phyloP scores from a whole-genome alignment of 2,888 invertebrate genomes.

The Bimastos eiseni region DNA sequence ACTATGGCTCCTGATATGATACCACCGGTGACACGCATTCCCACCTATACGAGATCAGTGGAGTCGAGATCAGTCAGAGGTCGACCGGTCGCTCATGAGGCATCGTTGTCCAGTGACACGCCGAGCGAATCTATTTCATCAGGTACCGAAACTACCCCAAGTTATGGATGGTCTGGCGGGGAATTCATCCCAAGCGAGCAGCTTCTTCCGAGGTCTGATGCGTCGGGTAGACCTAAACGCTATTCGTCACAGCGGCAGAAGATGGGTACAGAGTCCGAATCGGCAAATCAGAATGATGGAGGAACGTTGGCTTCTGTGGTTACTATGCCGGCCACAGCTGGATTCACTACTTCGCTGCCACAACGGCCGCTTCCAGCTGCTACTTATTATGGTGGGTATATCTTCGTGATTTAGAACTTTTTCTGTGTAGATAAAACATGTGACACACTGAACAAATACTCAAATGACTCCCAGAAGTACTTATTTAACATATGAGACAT shows the following conservation, averaged over 20 bases:
- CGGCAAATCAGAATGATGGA: slow-evolving; percentile 8
- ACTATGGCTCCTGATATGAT: slow-evolving; percentile 29
- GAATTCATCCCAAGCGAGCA: slow-evolving; percentile 24
- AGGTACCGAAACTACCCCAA: neutral
- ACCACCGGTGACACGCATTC: slow-evolving; percentile 31
- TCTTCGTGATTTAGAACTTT: neutral
- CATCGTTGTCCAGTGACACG: neutral
- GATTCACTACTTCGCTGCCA: neutral
- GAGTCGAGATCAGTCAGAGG: neutral
- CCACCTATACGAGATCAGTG: neutral
- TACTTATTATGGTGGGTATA: neutral
- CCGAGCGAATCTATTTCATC: neutral
- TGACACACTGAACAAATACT: no score
- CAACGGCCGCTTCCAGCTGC: neutral
- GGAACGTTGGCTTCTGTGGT: neutral
- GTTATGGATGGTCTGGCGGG: neutral
- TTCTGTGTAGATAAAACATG: neutral
- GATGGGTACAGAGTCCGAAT: slow-evolving; percentile 53
- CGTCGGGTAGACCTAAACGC: slow-evolving; percentile 67
- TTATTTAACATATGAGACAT: no score
- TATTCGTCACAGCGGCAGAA: slow-evolving; percentile 73
- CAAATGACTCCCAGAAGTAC: no score
- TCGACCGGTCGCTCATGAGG: neutral
- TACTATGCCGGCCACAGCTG: neutral
- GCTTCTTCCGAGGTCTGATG: slow-evolving; percentile 45